These are phyloP conservation scores for Seira ritae DNA, from an alignment of 2,888 invertebrate genomes.

Conservation along the genomic window DNA sequence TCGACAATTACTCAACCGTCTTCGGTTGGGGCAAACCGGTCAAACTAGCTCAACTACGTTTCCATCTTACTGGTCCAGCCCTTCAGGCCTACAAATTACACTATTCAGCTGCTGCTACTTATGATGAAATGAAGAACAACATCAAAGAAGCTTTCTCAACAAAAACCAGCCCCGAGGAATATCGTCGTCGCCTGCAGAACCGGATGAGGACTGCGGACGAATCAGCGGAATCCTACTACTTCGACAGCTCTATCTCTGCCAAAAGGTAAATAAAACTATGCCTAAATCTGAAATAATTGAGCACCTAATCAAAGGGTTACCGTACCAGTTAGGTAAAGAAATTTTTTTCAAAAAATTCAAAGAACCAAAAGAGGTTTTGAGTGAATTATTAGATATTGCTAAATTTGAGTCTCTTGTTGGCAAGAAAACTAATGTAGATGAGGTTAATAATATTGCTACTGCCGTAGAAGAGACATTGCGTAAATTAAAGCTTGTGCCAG, in stretches of 20 bases:
- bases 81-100: slow-evolving; percentile 3
- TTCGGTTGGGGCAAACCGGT: background rate
- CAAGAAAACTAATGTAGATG: background rate
- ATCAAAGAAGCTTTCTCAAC: background rate
- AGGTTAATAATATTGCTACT: slow-evolving; percentile 6
- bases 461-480: background rate
- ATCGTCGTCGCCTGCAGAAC: slow-evolving; percentile 5
- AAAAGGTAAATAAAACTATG: slow-evolving; percentile 9
- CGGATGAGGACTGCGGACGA: background rate
- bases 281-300: background rate
- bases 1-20: background rate
- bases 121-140: background rate
- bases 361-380: background rate
- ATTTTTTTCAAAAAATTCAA: background rate
- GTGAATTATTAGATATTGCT: background rate
- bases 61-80: slow-evolving; percentile 10
- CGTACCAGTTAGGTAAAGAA: background rate
- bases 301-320: slow-evolving; percentile 11
- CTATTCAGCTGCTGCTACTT: background rate
- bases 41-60: background rate
- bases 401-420: slow-evolving; percentile 22
- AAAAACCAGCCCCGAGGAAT: slow-evolving; percentile 4
- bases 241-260: background rate
- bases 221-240: slow-evolving; percentile 25
- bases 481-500: background rate